Percentiles rank a stretch among this genome's conserved stretches.
Conservation (phyloP, 2,888 invertebrate species). For the Amiota communis region DNA sequence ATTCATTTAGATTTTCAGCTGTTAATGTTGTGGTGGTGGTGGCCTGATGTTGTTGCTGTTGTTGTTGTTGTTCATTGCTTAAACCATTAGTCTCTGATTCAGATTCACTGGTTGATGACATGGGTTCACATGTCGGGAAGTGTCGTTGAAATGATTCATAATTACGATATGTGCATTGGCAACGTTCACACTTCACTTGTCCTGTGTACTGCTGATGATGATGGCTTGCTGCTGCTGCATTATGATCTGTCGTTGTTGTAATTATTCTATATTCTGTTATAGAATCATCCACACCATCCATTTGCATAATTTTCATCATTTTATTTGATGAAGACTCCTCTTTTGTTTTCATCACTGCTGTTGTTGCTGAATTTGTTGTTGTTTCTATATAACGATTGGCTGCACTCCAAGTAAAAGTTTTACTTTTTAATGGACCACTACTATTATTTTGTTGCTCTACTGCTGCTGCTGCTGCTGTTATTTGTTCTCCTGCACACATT, state of each 20-base stretch:
- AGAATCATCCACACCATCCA: conserved; percentile 82
- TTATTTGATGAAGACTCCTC: conserved; percentile 43
- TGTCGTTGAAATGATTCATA: conserved; percentile 87
- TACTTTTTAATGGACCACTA: conserved; percentile 56
- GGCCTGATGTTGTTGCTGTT: conserved; percentile 28
- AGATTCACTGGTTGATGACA: conserved; percentile 83
- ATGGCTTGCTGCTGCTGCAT: conserved; percentile 52
- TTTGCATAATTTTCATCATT: conserved; percentile 77
- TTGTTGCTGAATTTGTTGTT: conserved; percentile 34
- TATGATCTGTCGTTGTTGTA: conserved; percentile 73
- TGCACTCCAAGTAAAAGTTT: conserved; percentile 70
- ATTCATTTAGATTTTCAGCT: conserved; percentile 59
- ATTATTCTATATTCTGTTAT: conserved; percentile 74
- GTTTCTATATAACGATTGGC: conserved; percentile 66
- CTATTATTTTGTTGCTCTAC: conserved; percentile 40
- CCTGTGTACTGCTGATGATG: conserved; percentile 66
- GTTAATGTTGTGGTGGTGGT: conserved; percentile 41
- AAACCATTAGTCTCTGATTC: conserved; percentile 81
- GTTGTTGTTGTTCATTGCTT: conserved; percentile 72
- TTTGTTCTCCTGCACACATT: conserved; percentile 67
- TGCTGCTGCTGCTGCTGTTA: conserved; percentile 42
- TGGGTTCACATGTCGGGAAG: conserved; percentile 83
- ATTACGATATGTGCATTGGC: conserved; percentile 89
- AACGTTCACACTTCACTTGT: conserved; percentile 87
- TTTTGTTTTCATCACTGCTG: conserved; percentile 52